Evolutionary conservation across 2,113 vertebrate species (phyloP).

Genomic region (Raja brachyura): DNA sequence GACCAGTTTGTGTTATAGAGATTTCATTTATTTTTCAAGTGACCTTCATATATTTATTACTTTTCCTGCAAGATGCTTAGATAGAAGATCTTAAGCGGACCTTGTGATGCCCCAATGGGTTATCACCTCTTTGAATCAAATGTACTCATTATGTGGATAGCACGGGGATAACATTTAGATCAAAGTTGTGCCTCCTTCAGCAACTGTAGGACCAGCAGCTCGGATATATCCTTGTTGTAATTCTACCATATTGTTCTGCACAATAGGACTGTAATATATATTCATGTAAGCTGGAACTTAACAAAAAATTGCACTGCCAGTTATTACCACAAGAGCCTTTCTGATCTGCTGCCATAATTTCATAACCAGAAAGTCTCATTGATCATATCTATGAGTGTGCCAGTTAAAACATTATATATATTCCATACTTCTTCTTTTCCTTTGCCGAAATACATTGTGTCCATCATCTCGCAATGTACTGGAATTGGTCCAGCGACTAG

Average conservation of each 20-base stretch:
- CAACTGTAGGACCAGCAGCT: not conserved
- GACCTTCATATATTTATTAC: not conserved
- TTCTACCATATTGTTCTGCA: not conserved
- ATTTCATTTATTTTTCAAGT: not conserved
- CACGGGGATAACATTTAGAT: not conserved
- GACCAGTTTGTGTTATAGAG: not conserved
- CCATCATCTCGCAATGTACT: too few species aligned
- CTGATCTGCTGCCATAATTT: not conserved
- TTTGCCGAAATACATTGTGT: too few species aligned
- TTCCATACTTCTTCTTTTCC: too few species aligned
- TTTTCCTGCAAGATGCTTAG: too few species aligned
- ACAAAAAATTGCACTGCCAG: not conserved
- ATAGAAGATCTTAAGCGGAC: not conserved
- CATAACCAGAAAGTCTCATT: not conserved
- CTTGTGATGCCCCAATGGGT: not conserved
- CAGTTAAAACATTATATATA: too few species aligned
- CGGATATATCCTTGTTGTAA: not conserved
- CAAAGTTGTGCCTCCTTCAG: not conserved
- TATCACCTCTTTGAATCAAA: not conserved
- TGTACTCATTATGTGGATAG: not conserved
- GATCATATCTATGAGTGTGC: not conserved
- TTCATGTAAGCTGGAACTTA: not conserved
- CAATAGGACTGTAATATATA: not conserved
- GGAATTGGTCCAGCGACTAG: too few species aligned
- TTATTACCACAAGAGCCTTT: not conserved